A percentile compares a stretch with the other conserved stretches of the same genome.
Evolutionary conservation across 2,113 vertebrate genomes (phyloP).

Genomic region (Lasiurus borealis): DNA sequence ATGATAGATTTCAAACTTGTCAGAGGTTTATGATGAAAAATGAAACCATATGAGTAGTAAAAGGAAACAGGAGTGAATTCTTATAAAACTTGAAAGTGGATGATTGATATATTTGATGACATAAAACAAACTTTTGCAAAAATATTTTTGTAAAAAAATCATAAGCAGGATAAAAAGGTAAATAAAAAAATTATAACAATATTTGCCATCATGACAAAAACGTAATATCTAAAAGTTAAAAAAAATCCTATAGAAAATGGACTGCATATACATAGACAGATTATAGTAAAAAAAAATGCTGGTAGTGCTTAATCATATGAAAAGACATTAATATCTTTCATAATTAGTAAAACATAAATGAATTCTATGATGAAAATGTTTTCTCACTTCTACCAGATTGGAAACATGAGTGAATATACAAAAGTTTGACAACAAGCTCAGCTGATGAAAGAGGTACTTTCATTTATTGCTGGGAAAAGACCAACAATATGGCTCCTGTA

Average conservation of each 20-base stretch:
- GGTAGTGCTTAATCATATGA: not conserved
- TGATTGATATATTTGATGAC: not conserved
- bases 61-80: not conserved
- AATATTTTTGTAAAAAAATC: not conserved
- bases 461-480: not conserved
- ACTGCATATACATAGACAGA: not conserved
- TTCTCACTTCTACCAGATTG: not conserved
- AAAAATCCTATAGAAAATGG: not conserved
- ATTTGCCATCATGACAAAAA: not conserved
- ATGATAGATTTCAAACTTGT: not conserved
- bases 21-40: not conserved
- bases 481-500: rapidly evolving
- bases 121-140: not conserved
- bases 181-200: not conserved
- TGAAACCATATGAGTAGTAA: not conserved
- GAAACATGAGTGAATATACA: not conserved
- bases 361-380: not conserved
- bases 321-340: not conserved
- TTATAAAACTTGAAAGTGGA: not conserved
- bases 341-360: not conserved
- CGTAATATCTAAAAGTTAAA: not conserved
- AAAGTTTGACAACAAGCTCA: not conserved
- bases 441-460: not conserved
- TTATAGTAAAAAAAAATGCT: not conserved
- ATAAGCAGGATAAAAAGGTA: not conserved